Evolutionary conservation across 2,888 invertebrate genomes (phyloP).

Genomic region (Mermis nigrescens): DNA sequence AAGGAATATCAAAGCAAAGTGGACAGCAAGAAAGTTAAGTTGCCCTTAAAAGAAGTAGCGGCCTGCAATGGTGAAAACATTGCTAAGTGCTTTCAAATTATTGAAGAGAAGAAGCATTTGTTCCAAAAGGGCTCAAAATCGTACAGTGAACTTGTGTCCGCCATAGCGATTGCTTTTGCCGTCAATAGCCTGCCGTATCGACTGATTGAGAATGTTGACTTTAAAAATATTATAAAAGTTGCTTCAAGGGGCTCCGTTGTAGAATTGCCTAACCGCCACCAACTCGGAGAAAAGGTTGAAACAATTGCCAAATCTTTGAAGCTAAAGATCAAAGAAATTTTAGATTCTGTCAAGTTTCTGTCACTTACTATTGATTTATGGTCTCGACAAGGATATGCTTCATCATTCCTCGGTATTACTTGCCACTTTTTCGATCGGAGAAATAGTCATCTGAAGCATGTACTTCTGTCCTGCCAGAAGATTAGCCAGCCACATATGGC

Average conservation of each 20-base stretch:
- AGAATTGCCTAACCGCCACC: neutral
- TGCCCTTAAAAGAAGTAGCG: too few species aligned
- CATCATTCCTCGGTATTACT: neutral
- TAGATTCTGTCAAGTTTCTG: neutral
- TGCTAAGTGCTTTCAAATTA: too few species aligned
- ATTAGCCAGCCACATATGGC: neutral
- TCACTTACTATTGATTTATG: neutral
- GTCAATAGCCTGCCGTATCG: neutral
- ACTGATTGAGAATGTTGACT: neutral
- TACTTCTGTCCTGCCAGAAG: neutral
- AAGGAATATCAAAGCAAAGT: too few species aligned
- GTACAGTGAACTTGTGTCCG: too few species aligned
- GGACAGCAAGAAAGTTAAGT: too few species aligned
- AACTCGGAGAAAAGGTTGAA: too few species aligned
- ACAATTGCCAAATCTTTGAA: too few species aligned
- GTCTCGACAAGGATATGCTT: neutral
- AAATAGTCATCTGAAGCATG: neutral
- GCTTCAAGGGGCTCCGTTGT: neutral
- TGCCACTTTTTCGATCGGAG: neutral
- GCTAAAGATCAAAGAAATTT: too few species aligned
- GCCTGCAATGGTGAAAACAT: too few species aligned
- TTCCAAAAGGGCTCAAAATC: too few species aligned
- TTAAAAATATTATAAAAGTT: neutral
- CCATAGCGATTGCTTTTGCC: neutral
- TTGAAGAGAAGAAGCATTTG: too few species aligned